Evolutionary conservation across 2,888 invertebrate genomes (phyloP).

Genomic region (Podotricha telesiphe): DNA sequence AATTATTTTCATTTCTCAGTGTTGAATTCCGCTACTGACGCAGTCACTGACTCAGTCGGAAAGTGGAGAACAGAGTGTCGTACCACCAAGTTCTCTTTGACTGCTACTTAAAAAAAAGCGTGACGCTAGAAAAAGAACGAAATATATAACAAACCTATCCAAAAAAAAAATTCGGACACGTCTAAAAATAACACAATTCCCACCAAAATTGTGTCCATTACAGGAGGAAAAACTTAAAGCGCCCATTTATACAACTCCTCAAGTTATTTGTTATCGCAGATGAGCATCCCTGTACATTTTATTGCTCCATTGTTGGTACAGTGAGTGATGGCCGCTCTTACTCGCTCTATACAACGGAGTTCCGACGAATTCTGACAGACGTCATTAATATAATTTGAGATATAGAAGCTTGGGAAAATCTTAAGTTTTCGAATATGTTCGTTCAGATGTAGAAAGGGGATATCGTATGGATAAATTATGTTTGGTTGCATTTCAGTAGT

Average conservation of each 20-base stretch:
- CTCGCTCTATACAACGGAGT: constrained; percentile 18
- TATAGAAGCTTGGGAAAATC: constrained; percentile 50
- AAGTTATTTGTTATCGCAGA: constrained; percentile 35
- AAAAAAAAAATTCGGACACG: background rate
- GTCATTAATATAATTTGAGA: constrained; percentile 65
- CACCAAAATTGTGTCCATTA: constrained; percentile 2
- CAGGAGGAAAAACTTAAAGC: constrained; percentile 16
- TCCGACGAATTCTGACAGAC: constrained; percentile 61
- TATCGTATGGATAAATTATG: background rate
- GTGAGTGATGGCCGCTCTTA: constrained; percentile 62
- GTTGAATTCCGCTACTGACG: too few relatives aligned
- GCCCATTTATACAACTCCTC: constrained; percentile 26
- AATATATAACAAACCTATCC: background rate
- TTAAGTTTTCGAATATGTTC: background rate
- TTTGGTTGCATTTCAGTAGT: too few relatives aligned
- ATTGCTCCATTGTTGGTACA: constrained; percentile 65
- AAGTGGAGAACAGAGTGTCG: too few relatives aligned
- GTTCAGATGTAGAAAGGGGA: background rate
- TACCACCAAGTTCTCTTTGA: too few relatives aligned
- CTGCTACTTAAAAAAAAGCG: too few relatives aligned
- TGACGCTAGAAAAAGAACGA: too few relatives aligned
- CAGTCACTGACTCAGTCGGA: too few relatives aligned
- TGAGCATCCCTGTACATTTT: constrained; percentile 58
- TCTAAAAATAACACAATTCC: background rate
- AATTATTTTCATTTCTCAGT: too few relatives aligned